These are phyloP conservation scores for Bilobella aurantiaca DNA, from an alignment of 1,140 invertebrate species.

Conservation along the genomic window DNA sequence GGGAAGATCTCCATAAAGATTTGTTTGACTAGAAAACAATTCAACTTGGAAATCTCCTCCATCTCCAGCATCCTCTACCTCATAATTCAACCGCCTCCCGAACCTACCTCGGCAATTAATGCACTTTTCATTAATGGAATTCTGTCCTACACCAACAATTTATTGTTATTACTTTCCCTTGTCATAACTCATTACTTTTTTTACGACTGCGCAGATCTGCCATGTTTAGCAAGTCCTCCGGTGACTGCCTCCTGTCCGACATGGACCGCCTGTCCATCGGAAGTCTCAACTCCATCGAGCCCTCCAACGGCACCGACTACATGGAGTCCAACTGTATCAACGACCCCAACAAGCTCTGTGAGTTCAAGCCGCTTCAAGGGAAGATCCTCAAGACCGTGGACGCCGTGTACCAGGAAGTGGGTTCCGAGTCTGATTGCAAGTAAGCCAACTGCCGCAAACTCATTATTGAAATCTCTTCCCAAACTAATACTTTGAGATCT, in stretches of 20 bases:
- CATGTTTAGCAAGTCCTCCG: conserved; percentile 73
- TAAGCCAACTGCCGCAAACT: conserved; percentile 16
- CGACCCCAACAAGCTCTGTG: conserved; percentile 79
- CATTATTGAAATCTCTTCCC: too few species aligned
- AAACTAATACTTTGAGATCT: too few species aligned
- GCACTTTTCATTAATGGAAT: too few species aligned
- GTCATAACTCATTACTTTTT: background rate
- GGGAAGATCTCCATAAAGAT: too few species aligned
- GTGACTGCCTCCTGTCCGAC: conserved; percentile 73
- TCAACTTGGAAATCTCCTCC: too few species aligned
- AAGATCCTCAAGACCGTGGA: conserved; percentile 87
- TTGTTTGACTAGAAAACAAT: too few species aligned
- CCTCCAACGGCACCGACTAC: conserved; percentile 54
- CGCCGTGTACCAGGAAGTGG: conserved; percentile 80
- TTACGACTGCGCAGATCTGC: conserved; percentile 60
- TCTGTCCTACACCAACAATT: too few species aligned
- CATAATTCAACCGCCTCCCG: too few species aligned
- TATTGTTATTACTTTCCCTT: background rate
- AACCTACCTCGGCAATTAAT: too few species aligned
- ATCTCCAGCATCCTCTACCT: too few species aligned
- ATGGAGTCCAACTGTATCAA: conserved; percentile 69
- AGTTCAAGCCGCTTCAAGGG: conserved; percentile 77
- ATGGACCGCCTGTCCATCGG: conserved; percentile 77
- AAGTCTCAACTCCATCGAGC: conserved; percentile 26
- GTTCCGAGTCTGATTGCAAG: conserved; percentile 66